Conservation (phyloP, 2,888 invertebrate genomes). For the Patella ulyssiponensis region DNA sequence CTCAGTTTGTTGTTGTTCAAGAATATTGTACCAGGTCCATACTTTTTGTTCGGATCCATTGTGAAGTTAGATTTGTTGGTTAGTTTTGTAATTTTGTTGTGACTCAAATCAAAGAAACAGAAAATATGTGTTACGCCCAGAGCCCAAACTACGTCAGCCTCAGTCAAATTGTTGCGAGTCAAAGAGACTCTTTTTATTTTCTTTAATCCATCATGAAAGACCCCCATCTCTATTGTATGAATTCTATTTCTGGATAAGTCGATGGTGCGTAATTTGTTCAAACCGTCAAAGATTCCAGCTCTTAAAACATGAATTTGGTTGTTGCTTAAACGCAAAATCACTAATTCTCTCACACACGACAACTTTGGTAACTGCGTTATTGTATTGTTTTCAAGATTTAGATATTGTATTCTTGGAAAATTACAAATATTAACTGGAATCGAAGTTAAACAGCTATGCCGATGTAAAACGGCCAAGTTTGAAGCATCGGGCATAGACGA, state of each 20-base stretch:
- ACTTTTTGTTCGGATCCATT: too few relatives aligned
- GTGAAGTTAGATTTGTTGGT: background rate
- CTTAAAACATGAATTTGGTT: background rate
- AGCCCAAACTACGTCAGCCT: background rate
- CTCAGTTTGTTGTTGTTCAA: background rate
- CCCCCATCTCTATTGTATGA: background rate
- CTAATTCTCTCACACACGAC: background rate
- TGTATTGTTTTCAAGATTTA: background rate
- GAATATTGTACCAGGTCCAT: background rate
- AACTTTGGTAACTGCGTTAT: background rate
- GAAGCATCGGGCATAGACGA: too few relatives aligned
- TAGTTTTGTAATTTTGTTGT: background rate
- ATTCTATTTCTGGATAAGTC: background rate
- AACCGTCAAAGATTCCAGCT: background rate
- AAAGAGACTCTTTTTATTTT: background rate
- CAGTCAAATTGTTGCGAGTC: background rate
- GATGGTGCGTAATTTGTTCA: background rate
- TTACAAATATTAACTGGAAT: background rate
- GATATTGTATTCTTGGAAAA: background rate
- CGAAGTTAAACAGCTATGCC: background rate
- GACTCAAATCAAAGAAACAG: background rate
- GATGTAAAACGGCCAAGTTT: too few relatives aligned
- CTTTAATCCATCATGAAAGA: background rate
- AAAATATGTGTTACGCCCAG: background rate
- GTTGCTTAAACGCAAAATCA: background rate